These are phyloP conservation scores for Arizona elegans DNA, from an alignment of 2,113 vertebrate species.

Conservation along the genomic window DNA sequence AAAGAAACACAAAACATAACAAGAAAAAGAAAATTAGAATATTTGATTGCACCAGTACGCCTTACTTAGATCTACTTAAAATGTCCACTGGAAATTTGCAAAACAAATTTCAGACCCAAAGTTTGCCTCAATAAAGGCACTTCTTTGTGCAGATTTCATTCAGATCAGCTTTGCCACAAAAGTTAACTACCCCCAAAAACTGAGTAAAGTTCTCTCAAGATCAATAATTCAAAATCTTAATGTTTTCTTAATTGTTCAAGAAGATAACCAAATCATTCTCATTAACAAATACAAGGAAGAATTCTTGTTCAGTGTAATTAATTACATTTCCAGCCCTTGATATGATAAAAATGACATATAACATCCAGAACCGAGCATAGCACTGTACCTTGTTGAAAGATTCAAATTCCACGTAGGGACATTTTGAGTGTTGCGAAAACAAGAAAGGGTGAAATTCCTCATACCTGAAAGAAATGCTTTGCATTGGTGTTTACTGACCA, in stretches of 20 bases:
- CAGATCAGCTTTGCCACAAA: neutral
- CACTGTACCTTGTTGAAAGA: constrained; percentile 90
- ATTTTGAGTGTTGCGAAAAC: constrained; percentile 87
- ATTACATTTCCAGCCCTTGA: neutral
- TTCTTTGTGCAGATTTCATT: neutral
- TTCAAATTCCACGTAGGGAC: constrained; percentile 87
- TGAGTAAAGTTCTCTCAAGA: neutral
- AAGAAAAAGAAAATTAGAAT: neutral
- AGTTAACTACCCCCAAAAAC: neutral
- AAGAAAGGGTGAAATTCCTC: constrained; percentile 98
- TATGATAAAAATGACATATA: neutral
- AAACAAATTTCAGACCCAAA: neutral
- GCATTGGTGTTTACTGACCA: constrained; percentile 44
- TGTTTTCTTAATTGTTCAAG: neutral
- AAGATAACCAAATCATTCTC: neutral
- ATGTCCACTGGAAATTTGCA: neutral
- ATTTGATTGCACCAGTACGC: neutral
- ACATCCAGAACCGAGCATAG: constrained; percentile 53
- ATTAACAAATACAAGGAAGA: neutral
- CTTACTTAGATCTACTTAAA: neutral
- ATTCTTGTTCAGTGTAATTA: neutral
- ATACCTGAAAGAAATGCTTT: constrained; percentile 79
- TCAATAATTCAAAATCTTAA: neutral
- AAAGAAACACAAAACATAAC: neutral
- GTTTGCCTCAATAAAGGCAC: neutral